A percentile compares a stretch with the other conserved stretches of the same genome.
Evolutionary conservation across 2,888 invertebrate genomes (phyloP).

Genomic region (Pollenia griseotomentosa): DNA sequence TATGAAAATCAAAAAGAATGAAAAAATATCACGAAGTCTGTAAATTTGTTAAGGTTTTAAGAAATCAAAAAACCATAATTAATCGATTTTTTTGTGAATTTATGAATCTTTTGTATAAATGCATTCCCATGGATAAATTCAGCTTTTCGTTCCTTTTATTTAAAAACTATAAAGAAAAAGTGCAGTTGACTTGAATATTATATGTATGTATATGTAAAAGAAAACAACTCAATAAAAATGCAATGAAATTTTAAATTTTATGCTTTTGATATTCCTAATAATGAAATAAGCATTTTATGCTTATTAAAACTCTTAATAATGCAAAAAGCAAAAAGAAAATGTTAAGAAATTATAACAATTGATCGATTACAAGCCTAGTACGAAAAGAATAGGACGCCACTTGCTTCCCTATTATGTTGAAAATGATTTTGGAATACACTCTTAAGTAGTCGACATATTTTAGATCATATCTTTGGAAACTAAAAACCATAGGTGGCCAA

Average conservation of each 20-base stretch:
- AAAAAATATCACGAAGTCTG: conserved; percentile 36
- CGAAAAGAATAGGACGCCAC: conserved; percentile 43
- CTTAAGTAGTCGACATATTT: neutral
- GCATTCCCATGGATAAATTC: conserved; percentile 61
- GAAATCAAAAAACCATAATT: conserved; percentile 62
- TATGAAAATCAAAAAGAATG: conserved; percentile 25
- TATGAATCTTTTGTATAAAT: conserved; percentile 65
- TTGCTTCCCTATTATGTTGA: conserved; percentile 51
- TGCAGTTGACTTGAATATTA: conserved; percentile 49
- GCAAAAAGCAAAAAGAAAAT: conserved; percentile 16
- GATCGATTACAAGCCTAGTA: conserved; percentile 67
- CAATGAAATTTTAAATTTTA: conserved; percentile 66
- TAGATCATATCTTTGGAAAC: conserved; percentile 45
- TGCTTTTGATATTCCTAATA: conserved; percentile 49
- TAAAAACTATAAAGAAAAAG: conserved; percentile 36
- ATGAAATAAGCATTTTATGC: conserved; percentile 2
- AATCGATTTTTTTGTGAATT: conserved; percentile 66
- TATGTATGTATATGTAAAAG: conserved; percentile 41
- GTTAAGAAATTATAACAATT: conserved; percentile 55
- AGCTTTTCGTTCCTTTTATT: conserved; percentile 1
- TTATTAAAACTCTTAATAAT: neutral
- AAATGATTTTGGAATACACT: neutral
- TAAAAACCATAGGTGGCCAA: conserved; percentile 65
- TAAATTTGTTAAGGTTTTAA: conserved; percentile 62
- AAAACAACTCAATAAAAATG: conserved; percentile 60